Percentiles rank a stretch among this genome's conserved stretches.
Conservation (phyloP, 2,797 vertebrate species). For the Neoniphon sammara region DNA sequence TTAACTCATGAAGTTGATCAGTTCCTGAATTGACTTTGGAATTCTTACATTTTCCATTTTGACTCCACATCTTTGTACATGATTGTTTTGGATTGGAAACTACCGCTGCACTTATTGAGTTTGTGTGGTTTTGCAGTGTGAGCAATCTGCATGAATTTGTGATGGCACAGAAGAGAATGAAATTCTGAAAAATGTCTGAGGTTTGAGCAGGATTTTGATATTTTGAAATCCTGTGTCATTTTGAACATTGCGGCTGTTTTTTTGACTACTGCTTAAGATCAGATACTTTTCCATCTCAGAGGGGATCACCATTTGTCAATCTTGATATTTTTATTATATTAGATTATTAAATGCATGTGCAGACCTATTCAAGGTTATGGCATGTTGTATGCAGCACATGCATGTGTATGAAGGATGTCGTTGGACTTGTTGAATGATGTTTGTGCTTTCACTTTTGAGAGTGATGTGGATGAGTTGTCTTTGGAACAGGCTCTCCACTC, state of each 20-base stretch:
- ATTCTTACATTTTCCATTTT: background rate
- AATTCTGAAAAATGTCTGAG: background rate
- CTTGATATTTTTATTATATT: background rate
- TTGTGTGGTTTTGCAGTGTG: background rate
- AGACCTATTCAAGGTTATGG: conserved; percentile 39
- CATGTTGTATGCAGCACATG: conserved; percentile 66
- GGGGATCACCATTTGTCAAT: conserved; percentile 28
- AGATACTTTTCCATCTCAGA: background rate
- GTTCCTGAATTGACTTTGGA: conserved; percentile 43
- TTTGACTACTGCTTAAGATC: background rate
- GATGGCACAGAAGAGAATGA: conserved; percentile 33
- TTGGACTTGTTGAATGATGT: conserved; percentile 39
- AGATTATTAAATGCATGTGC: conserved; percentile 59
- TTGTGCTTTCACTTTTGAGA: conserved; percentile 28
- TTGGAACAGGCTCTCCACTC: conserved; percentile 28
- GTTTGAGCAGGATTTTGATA: background rate
- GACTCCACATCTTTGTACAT: conserved; percentile 4
- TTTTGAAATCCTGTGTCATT: background rate
- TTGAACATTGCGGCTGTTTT: background rate
- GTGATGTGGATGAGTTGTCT: conserved; percentile 43
- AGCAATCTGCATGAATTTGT: conserved; percentile 40
- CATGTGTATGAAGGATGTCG: conserved; percentile 70
- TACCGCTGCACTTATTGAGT: conserved; percentile 6
- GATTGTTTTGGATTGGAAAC: conserved; percentile 22
- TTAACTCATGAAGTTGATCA: background rate